Base-by-base conservation (phyloP, 2,797 vertebrate genomes). In the Syngnathus rostellatus region DNA sequence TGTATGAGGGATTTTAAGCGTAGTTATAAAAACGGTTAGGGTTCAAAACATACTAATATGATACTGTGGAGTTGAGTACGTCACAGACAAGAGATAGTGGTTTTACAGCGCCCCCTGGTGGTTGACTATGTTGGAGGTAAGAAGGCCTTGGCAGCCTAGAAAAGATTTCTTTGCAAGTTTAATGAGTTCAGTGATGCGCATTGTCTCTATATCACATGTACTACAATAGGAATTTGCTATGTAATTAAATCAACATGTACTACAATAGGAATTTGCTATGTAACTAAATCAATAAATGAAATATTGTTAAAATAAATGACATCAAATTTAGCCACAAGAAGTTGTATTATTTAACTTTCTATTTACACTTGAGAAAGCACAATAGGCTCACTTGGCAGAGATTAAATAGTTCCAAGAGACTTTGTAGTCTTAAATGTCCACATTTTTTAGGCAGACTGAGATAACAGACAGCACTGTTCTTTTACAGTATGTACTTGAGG, bases 71-170 rank as follows among this genome's bases (percentile, higher is more conserved):
- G 3, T 19, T 19, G 2, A 38, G 10, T 61, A 41, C 19, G 39
- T 41, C 59, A 21, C 19, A 8, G 37, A n/a, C 16, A 4, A 8
- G 38, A 54, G 72, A 51, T 39, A 62, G 73, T 75, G 83, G 77
- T 82, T 84, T 74, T 62, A 71, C 72, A 83, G 83, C 83, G 82
- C 78, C 89, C 83, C 87, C 90, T 88, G 82, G 87, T 89, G 91
- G 83, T 66, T 3, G 4, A n/a, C 6, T 16, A 23, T 25, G 11
- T 9, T 62, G 4, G 14, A 25, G 61, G 40, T 14, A 5, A 1
- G 9, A 38, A 6, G 58, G 17, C 40, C 41, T 17, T 17, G 7
- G 3, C 25, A 59, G 1, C 23, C 25, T 14, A 9, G 5, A 62
- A 21, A 58, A 57, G 1, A 57, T 38, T 37, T 37, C 1, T 17